Evolutionary conservation across 2,888 invertebrate species (phyloP).

Genomic region (Drosophila stalkeri): DNA sequence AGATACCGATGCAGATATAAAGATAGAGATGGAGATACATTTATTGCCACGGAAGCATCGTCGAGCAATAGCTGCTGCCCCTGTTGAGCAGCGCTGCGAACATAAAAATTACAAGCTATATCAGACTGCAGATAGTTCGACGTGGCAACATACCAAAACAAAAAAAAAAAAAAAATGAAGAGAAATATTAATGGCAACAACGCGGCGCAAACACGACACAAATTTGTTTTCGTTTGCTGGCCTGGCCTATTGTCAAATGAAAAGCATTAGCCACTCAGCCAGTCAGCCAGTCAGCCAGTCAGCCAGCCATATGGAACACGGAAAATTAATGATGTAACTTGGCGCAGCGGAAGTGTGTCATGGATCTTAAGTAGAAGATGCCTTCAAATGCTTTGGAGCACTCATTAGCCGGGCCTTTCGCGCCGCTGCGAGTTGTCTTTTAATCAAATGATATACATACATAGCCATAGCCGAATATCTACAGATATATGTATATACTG

Average conservation of each 20-base stretch:
- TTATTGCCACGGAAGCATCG: conserved; percentile 1
- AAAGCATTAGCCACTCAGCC: conserved; percentile 69
- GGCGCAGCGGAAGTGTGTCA: conserved; percentile 76
- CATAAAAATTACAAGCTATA: conserved; percentile 76
- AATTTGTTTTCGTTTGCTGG: conserved; percentile 72
- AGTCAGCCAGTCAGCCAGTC: conserved; percentile 45
- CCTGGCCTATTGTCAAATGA: conserved; percentile 66
- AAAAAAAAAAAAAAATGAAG: too few relatives aligned
- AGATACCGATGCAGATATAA: neutral
- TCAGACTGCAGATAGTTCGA: conserved; percentile 57
- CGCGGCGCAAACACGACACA: conserved; percentile 77
- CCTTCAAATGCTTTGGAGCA: conserved; percentile 47
- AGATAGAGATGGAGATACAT: neutral
- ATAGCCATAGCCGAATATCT: conserved; percentile 10
- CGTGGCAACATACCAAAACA: conserved; percentile 56
- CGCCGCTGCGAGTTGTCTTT: conserved; percentile 21
- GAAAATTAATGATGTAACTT: conserved; percentile 80
- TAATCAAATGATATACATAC: conserved; percentile 57
- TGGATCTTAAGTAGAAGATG: conserved; percentile 70
- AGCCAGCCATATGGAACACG: conserved; percentile 65
- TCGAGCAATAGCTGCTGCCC: neutral
- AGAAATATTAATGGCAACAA: conserved; percentile 75
- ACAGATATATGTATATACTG: conserved; percentile 27
- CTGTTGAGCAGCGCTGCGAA: conserved; percentile 71
- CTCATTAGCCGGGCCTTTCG: conserved; percentile 66